Evolutionary conservation across 2,113 vertebrate species (phyloP), one percentile per base, ranked within the genome.

Genomic region (Catharus minimus): DNA sequence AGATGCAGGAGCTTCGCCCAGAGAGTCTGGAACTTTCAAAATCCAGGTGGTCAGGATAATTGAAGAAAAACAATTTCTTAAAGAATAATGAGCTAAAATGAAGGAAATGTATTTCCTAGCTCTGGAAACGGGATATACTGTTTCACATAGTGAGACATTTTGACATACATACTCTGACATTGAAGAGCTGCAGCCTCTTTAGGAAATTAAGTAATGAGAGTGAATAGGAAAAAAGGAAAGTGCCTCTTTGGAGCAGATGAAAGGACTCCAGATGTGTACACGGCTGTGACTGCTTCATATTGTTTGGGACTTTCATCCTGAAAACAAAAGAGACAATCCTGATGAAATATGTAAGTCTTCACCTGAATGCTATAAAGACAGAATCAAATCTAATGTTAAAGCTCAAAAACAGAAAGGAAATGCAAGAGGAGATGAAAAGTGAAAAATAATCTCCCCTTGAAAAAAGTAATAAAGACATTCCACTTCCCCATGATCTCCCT

Each of bases 11-110:
- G 33, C 80, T 88, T 95, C 84, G 92, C 46, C 41, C 68, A 66
- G 83, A 2, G 17, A 91, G 65, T 75, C 75, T 80, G 75, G 86
- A 93, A 65, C 85, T 93, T 46, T 82, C 82, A 89, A 78, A 91
- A 93, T 89, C 60, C 38, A 73, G 73, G 52, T 58, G 96, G 81
- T 94, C 88, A 90, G 78, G 87, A 92, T 96, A 97, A 97, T 55
- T 92, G 96, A 97, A 92, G 94, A 92, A 93, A 97, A 81, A 82
- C 82, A 83, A 94, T 94, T 95, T 96, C 91, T 92, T 96, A 92
- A 91, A 79, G 71, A 91, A 67, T 96, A 97, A 97, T 85, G 92
- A 97, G 76, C 67, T 95, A 86, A 96, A 86, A 78, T 75, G 69
- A 88, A 91, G 92, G 85, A 95, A 95, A 92, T 32, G 17, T 76